A percentile compares a stretch with the other conserved stretches of the same genome.
phyloP scores from a whole-genome alignment of 2,797 vertebrate genomes.

The Sardinella longiceps region DNA sequence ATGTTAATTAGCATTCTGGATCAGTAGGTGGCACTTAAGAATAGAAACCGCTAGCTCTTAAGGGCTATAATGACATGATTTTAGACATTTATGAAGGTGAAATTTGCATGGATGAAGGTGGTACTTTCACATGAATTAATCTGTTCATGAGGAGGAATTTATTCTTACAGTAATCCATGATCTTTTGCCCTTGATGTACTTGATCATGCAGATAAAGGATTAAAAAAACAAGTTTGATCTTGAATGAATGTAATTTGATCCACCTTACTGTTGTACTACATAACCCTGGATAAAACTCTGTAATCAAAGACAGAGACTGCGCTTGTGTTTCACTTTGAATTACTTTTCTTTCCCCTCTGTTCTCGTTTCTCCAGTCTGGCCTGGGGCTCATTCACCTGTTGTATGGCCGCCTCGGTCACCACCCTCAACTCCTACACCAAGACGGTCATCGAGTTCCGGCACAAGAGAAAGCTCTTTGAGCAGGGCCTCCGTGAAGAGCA shows the following conservation, averaged over 20 bases:
- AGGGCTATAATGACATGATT: background rate
- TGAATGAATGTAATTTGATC: background rate
- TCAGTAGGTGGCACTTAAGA: background rate
- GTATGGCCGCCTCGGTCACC: slow-evolving; percentile 96
- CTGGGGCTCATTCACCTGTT: slow-evolving; percentile 96
- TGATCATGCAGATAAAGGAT: background rate
- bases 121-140: no score
- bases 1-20: background rate
- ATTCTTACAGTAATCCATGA: no score
- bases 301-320: no score
- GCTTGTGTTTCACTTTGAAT: background rate
- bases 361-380: slow-evolving; percentile 78
- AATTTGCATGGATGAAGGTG: no score
- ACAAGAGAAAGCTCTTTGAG: slow-evolving; percentile 93
- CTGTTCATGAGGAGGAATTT: no score
- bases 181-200: background rate
- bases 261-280: background rate
- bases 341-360: background rate
- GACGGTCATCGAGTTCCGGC: slow-evolving; percentile 94
- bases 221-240: background rate
- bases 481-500: slow-evolving; percentile 91
- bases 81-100: no score
- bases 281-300: background rate
- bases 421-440: slow-evolving; percentile 99
- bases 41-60: background rate